These are phyloP conservation scores for Peribatodes rhomboidaria DNA, from an alignment of 2,888 invertebrate genomes.

Conservation along the genomic window DNA sequence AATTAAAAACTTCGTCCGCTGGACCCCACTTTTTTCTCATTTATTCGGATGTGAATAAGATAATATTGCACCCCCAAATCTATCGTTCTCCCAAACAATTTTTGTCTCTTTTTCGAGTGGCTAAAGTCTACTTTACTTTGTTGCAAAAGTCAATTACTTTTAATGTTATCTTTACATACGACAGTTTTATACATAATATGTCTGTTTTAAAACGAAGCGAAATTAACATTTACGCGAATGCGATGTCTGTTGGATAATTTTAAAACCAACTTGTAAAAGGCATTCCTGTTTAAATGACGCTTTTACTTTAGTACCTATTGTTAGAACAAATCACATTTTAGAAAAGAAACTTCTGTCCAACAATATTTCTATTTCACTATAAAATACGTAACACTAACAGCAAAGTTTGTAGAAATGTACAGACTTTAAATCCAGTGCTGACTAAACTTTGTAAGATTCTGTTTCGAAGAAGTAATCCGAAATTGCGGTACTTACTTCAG, in stretches of 20 bases:
- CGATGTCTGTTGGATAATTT: slow-evolving; percentile 52
- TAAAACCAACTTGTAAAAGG: slow-evolving; percentile 46
- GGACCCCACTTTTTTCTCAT: slow-evolving; percentile 83
- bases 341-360: background rate
- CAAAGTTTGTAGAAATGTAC: slow-evolving; percentile 40
- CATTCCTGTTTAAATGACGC: slow-evolving; percentile 33
- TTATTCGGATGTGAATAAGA: slow-evolving; percentile 81
- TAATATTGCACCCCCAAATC: slow-evolving; percentile 79
- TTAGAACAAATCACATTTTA: background rate
- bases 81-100: slow-evolving; percentile 45
- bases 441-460: slow-evolving; percentile 39
- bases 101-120: slow-evolving; percentile 39
- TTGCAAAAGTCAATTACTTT: slow-evolving; percentile 71
- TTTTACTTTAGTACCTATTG: background rate
- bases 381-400: slow-evolving; percentile 32
- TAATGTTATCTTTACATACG: slow-evolving; percentile 78
- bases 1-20: slow-evolving; percentile 84
- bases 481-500: slow-evolving; percentile 14
- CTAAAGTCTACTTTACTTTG: slow-evolving; percentile 60
- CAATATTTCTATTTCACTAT: background rate
- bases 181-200: slow-evolving; percentile 73
- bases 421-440: slow-evolving; percentile 37
- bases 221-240: slow-evolving; percentile 70
- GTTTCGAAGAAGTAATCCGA: slow-evolving; percentile 25
- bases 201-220: slow-evolving; percentile 71